Evolutionary conservation across 1,140 invertebrate species (phyloP), one percentile per base, ranked within the genome.

Genomic region (Drosophila tsacasi): DNA sequence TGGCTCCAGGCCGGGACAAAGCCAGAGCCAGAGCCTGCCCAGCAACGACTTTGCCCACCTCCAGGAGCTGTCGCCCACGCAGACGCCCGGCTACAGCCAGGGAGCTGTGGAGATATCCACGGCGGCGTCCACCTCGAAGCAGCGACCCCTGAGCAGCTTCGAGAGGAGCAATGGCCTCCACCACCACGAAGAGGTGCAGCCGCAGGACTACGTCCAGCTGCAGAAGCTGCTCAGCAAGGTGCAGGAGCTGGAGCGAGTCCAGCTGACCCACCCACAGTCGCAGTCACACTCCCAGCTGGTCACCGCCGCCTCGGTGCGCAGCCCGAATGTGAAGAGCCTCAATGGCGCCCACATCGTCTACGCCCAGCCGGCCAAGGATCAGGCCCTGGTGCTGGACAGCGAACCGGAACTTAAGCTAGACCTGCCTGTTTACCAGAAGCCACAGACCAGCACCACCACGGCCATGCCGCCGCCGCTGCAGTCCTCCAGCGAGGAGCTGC

Each of bases 171-270:
- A 92, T 15, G 87, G 86, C 0, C 79, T 90, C 19, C 54, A 83
- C 23, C 54, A 83, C 19, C 44, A 6, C 27, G 78, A 78, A 7
- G 84, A 92, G 9, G 91, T 92, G 8, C 87, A 87, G 23, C 91
- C 91, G 0, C 91, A 91, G 32, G 91, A 92, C 49, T 92, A 92
- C 42, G 87, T 92, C 35, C 91, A 92, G 61, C 50, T 92, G 42
- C 91, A 92, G 55, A 92, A 92, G 78, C 50, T 92, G 47, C 64
- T 92, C 3, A 91, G 85, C 64, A 92, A 92, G 52, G 91, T 92
- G 35, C 89, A 92, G 71, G 91, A 92, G 46, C 67, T 92, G 40
- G 93, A 94, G 67, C 85, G 93, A 2, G 91, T 92, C 0, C 83
- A 92, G 58, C 71, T 92, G 7, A 60, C 68, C 5, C 66, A 69